phyloP scores from a whole-genome alignment of 2,888 invertebrate genomes.

The Zygaena filipendulae region DNA sequence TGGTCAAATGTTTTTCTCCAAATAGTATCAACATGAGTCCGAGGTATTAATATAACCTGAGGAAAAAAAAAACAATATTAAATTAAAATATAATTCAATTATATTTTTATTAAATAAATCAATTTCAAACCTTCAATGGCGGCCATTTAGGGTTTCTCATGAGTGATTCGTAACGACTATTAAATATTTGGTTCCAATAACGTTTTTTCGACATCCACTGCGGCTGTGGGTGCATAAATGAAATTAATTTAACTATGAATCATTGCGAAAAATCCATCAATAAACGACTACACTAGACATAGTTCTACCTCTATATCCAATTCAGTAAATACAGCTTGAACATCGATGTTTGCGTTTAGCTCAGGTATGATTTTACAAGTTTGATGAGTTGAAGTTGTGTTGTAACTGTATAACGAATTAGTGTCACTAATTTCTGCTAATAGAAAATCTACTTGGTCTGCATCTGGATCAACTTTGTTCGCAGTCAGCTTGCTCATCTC shows the following conservation, averaged over 20 bases:
- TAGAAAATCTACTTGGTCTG: constrained; percentile 32
- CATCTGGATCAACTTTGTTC: constrained; percentile 18
- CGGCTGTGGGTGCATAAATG: constrained; percentile 37
- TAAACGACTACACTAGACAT: too few relatives aligned
- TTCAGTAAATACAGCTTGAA: constrained; percentile 31
- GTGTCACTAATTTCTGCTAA: constrained; percentile 26
- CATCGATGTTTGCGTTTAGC: constrained; percentile 33
- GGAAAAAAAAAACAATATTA: constrained; percentile 5
- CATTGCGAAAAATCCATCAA: too few relatives aligned
- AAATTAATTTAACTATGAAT: not conserved
- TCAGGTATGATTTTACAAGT: constrained; percentile 27
- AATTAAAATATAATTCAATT: not conserved
- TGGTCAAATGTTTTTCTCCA: constrained; percentile 43
- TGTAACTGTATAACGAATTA: constrained; percentile 24
- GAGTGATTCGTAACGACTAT: constrained; percentile 46
- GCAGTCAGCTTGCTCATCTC: too few relatives aligned
- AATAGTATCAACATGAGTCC: constrained; percentile 39
- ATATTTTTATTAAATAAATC: not conserved
- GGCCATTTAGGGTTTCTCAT: constrained; percentile 54
- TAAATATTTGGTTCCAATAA: constrained; percentile 46
- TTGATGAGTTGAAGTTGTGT: constrained; percentile 21
- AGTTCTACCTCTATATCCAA: constrained; percentile 50
- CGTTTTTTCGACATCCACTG: constrained; percentile 33
- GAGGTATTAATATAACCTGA: constrained; percentile 48
- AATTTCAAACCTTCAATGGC: constrained; percentile 34